These are phyloP conservation scores for Myiopsitta monachus DNA, from an alignment of 2,113 vertebrate species.

Conservation along the genomic window DNA sequence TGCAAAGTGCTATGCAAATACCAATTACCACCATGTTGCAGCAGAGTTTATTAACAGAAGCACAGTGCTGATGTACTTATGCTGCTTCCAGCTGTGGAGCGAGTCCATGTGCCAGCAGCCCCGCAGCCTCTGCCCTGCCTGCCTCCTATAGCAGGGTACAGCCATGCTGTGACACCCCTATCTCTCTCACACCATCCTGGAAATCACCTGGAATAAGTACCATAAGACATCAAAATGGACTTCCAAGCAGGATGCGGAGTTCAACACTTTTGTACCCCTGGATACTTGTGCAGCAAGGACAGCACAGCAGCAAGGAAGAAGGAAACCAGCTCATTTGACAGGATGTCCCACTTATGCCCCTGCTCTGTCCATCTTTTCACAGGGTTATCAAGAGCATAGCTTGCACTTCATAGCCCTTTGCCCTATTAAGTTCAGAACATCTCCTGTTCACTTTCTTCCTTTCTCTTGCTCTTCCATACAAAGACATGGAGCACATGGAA, in stretches of 20 bases:
- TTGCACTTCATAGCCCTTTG: neutral
- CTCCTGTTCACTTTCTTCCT: neutral
- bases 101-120: neutral
- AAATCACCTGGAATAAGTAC: rapidly evolving
- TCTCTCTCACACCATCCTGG: neutral
- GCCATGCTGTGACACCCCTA: neutral
- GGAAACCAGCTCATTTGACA: neutral
- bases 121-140: neutral
- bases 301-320: neutral
- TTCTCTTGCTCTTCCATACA: neutral
- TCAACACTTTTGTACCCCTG: rapidly evolving
- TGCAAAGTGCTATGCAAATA: constrained; percentile 2
- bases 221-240: rapidly evolving
- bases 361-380: neutral
- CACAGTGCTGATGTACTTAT: neutral
- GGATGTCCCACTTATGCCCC: neutral
- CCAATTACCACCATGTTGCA: neutral
- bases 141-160: neutral
- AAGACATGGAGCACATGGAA: rapidly evolving
- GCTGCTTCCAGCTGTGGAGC: neutral
- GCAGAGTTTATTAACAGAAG: neutral
- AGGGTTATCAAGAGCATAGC: neutral
- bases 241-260: rapidly evolving
- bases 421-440: neutral
- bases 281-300: rapidly evolving